These are phyloP conservation scores for Phaetusa simplex DNA, from an alignment of 2,113 vertebrate species.

Conservation along the genomic window DNA sequence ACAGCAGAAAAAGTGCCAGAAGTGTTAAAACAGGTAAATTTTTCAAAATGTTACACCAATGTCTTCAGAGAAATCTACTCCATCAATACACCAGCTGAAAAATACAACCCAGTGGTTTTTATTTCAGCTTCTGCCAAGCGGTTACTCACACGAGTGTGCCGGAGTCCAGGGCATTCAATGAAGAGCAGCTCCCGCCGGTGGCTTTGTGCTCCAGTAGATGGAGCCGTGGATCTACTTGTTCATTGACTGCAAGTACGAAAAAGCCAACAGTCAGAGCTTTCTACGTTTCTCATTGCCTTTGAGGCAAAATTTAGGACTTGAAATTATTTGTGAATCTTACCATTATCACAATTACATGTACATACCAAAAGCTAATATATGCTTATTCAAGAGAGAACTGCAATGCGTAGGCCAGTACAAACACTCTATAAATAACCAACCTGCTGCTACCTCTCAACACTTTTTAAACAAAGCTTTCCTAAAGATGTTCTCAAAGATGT, in stretches of 20 bases:
- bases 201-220: conserved; percentile 40
- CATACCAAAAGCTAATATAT: neutral
- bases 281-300: neutral
- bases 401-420: rapidly evolving
- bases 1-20: rapidly evolving
- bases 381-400: neutral
- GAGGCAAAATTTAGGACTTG: neutral
- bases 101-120: neutral
- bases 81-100: neutral
- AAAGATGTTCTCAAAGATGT: neutral
- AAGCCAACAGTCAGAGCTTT: neutral
- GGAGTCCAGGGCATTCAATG: rapidly evolving
- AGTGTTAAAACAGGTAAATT: neutral
- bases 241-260: neutral
- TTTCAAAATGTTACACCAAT: neutral
- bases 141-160: neutral
- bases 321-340: neutral
- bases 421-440: neutral
- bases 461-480: neutral
- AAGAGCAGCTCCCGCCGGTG: neutral
- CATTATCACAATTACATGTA: neutral
- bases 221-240: neutral
- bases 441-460: neutral
- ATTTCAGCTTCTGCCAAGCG: neutral
- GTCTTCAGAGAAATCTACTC: neutral